Conservation (phyloP, 2,113 vertebrate species). For the Psilopsiagon aurifrons region DNA sequence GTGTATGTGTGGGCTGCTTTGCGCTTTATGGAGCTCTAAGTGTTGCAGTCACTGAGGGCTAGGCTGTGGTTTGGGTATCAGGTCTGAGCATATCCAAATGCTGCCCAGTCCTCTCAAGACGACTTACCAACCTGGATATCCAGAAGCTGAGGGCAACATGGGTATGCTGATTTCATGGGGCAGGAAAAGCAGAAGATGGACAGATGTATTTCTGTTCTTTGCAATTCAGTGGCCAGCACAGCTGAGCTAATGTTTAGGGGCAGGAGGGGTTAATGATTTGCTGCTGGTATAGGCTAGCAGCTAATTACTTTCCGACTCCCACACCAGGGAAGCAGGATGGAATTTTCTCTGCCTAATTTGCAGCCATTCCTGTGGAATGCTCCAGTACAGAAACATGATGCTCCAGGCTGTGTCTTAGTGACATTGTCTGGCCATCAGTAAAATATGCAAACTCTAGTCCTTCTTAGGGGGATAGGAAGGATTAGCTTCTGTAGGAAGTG, state of each 20-base stretch:
- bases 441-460: background rate
- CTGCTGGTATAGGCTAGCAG: conserved; percentile 40
- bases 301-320: conserved; percentile 53
- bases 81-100: background rate
- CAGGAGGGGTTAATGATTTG: conserved; percentile 59
- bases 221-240: conserved; percentile 10
- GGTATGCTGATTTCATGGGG: background rate
- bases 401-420: background rate
- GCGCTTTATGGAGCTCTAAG: background rate
- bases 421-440: background rate
- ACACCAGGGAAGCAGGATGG: background rate
- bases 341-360: conserved; percentile 35
- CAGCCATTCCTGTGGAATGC: background rate
- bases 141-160: background rate
- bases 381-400: background rate
- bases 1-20: fast-evolving
- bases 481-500: background rate
- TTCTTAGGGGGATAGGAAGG: background rate
- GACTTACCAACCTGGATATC: background rate
- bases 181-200: background rate
- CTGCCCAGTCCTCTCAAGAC: background rate
- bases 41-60: background rate
- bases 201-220: background rate
- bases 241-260: conserved; percentile 39
- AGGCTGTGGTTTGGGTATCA: background rate